These are phyloP conservation scores for Idaea biselata DNA, from an alignment of 2,888 invertebrate species.

Conservation along the genomic window DNA sequence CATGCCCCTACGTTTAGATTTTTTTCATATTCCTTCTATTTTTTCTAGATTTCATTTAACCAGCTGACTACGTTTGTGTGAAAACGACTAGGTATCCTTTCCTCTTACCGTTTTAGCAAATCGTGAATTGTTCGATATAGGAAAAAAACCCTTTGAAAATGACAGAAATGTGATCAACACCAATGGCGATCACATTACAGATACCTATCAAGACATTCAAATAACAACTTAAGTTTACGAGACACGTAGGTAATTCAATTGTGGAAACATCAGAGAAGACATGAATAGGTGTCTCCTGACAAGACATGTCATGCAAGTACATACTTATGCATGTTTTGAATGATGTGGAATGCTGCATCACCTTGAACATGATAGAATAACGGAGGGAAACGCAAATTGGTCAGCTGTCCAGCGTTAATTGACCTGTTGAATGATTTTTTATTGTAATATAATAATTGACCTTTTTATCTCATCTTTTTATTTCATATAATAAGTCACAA, in stretches of 20 bases:
- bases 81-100: no score
- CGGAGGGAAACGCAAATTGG: constrained; percentile 12
- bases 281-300: not conserved
- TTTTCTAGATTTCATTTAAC: no score
- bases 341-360: not conserved
- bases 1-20: no score
- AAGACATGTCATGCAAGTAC: not conserved
- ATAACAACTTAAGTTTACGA: not conserved
- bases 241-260: not conserved
- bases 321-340: not conserved
- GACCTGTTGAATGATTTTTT: not conserved
- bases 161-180: not conserved
- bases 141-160: no score
- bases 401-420: not conserved
- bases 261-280: not conserved
- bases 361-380: constrained; percentile 6
- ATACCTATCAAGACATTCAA: not conserved
- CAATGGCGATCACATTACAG: not conserved
- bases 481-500: no score
- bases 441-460: no score
- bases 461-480: no score
- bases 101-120: no score
- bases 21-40: no score
- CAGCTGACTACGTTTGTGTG: no score
- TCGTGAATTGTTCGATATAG: no score